Conservation (phyloP, 2,797 vertebrate genomes). For the Danio jaintianensis region DNA sequence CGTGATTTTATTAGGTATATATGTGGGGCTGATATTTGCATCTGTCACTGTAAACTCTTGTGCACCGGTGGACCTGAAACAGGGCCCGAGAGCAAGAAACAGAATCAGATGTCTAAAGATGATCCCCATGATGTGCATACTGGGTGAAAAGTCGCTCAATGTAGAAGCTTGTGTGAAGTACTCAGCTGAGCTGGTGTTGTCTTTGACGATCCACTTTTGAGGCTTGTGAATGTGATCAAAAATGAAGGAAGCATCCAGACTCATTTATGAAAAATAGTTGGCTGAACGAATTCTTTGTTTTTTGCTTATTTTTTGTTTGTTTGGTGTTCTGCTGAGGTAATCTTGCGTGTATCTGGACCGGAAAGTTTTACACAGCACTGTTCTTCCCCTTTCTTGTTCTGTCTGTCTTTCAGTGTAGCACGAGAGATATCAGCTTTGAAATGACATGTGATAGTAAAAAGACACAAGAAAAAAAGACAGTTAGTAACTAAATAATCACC, state of each 20-base stretch:
- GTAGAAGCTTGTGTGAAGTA: neutral
- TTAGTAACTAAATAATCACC: neutral
- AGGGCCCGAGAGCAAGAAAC: slow-evolving; percentile 37
- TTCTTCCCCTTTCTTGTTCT: slow-evolving; percentile 54
- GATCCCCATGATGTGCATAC: slow-evolving; percentile 18
- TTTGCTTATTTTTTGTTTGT: neutral
- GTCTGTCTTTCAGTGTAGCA: slow-evolving; percentile 14
- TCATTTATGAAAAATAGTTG: neutral
- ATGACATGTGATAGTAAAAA: slow-evolving; percentile 18
- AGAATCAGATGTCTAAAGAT: slow-evolving; percentile 39
- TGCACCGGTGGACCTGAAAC: slow-evolving; percentile 30
- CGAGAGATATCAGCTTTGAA: slow-evolving; percentile 31
- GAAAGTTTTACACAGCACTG: slow-evolving; percentile 56
- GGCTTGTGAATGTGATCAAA: neutral
- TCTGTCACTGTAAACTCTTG: neutral
- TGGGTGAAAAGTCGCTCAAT: neutral
- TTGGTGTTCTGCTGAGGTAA: slow-evolving; percentile 35
- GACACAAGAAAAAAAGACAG: slow-evolving; percentile 11
- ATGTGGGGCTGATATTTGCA: neutral
- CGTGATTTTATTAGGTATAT: neutral
- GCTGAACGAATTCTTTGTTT: neutral
- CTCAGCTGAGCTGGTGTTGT: neutral
- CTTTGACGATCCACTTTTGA: slow-evolving; percentile 7
- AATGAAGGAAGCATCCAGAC: neutral
- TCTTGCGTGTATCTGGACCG: slow-evolving; percentile 48